These are phyloP conservation scores for Notechis scutatus DNA, from an alignment of 2,113 vertebrate genomes.

Conservation along the genomic window DNA sequence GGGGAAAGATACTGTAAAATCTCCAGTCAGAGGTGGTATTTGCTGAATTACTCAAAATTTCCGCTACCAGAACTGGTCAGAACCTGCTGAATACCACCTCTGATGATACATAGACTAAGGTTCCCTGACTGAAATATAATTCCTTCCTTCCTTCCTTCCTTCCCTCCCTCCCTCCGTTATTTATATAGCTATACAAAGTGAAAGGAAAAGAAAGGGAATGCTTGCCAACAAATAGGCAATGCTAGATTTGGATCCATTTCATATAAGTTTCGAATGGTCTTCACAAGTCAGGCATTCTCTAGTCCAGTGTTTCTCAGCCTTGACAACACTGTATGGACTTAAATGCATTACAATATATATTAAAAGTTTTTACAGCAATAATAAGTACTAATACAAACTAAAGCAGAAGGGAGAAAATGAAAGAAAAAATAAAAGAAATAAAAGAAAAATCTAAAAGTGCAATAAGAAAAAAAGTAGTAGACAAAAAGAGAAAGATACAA, in stretches of 20 bases:
- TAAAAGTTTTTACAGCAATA: neutral
- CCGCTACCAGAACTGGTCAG: too few species aligned
- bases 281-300: neutral
- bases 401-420: neutral
- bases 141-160: neutral
- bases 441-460: neutral
- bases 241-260: neutral
- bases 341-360: neutral
- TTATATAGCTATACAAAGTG: neutral
- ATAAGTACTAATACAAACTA: neutral
- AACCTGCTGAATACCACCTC: too few species aligned
- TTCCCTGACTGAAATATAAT: neutral
- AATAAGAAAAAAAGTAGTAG: neutral
- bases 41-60: too few species aligned
- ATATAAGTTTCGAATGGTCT: neutral
- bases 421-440: neutral
- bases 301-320: neutral
- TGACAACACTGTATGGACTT: neutral
- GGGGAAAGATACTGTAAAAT: too few species aligned
- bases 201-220: neutral
- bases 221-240: neutral
- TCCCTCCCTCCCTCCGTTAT: too few species aligned
- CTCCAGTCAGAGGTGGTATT: too few species aligned
- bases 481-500: neutral
- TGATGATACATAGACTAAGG: neutral